Percentiles rank a stretch among this genome's conserved stretches.
phyloP scores from a whole-genome alignment of 2,888 invertebrate genomes.

The Scaeva pyrastri region DNA sequence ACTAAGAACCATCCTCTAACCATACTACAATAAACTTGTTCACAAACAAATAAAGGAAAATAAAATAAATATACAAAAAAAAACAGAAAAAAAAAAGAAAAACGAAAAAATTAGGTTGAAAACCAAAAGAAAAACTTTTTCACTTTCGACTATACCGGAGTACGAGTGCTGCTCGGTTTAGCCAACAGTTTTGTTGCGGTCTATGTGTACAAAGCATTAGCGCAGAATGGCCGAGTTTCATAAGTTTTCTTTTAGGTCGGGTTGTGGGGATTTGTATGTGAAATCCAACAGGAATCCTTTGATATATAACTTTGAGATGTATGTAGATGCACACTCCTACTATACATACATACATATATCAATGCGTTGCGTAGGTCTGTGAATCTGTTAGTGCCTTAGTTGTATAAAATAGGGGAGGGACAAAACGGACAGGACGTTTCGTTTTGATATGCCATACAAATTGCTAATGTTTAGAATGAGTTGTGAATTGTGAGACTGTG shows the following conservation, averaged over 20 bases:
- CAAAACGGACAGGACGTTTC: conserved; percentile 32
- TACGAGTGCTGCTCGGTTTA: too few species aligned
- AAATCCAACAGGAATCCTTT: conserved; percentile 26
- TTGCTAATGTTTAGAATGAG: conserved; percentile 14
- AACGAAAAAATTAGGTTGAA: conserved; percentile 57
- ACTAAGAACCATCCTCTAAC: conserved; percentile 40
- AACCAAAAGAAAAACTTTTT: conserved; percentile 60
- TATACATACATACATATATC: conserved; percentile 28
- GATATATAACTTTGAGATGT: conserved; percentile 26
- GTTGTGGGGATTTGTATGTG: conserved; percentile 59
- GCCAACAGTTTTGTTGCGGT: conserved; percentile 63
- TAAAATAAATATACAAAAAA: conserved; percentile 15
- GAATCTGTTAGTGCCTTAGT: too few species aligned
- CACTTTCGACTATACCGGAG: conserved; percentile 69
- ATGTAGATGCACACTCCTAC: too few species aligned
- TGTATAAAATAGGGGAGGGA: not conserved
- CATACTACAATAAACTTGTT: conserved; percentile 60
- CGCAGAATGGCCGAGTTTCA: conserved; percentile 68
- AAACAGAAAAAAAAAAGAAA: not conserved
- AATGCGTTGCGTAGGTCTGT: not conserved
- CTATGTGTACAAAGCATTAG: conserved; percentile 55
- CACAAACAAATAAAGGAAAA: conserved; percentile 53
- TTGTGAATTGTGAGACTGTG: not conserved
- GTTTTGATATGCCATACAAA: conserved; percentile 26
- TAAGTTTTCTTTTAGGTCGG: conserved; percentile 64